phyloP scores from a whole-genome alignment of 2,113 vertebrate genomes.

The Ceuthmochares aereus region DNA sequence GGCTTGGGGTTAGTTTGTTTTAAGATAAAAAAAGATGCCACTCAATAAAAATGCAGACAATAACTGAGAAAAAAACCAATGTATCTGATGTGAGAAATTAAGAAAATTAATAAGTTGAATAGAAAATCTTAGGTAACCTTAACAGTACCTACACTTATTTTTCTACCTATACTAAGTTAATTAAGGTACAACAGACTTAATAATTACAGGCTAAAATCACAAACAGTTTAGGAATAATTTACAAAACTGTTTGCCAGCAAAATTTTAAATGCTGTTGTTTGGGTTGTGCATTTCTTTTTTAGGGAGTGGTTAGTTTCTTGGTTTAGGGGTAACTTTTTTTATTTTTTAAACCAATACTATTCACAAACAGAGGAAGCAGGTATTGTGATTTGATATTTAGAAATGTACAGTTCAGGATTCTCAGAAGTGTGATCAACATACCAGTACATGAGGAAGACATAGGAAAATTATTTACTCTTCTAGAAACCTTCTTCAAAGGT shows the following conservation, averaged over 20 bases:
- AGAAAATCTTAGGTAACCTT: not conserved
- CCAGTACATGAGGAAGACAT: not conserved
- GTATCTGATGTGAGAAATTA: not conserved
- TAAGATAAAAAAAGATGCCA: not conserved
- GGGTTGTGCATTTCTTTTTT: fast-evolving
- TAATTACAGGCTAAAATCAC: constrained; percentile 9
- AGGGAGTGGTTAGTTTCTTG: not conserved
- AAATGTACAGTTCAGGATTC: not conserved
- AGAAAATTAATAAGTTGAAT: not conserved
- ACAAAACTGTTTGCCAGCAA: not conserved
- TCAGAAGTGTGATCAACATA: not conserved
- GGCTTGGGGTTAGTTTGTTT: not conserved
- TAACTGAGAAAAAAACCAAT: not conserved
- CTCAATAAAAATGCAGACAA: not conserved
- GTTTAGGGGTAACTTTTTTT: not conserved
- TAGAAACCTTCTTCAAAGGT: not conserved
- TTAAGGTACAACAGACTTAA: constrained; percentile 7
- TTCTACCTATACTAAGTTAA: not conserved
- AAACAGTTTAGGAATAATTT: not conserved
- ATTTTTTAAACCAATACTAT: not conserved
- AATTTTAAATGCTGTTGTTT: not conserved
- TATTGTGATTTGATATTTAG: not conserved
- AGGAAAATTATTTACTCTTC: not conserved
- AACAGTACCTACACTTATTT: not conserved
- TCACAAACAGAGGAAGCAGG: not conserved